Percentiles rank a stretch among this genome's conserved stretches.
Conservation (phyloP, 2,797 vertebrate species). For the Eulemur albifrons region DNA sequence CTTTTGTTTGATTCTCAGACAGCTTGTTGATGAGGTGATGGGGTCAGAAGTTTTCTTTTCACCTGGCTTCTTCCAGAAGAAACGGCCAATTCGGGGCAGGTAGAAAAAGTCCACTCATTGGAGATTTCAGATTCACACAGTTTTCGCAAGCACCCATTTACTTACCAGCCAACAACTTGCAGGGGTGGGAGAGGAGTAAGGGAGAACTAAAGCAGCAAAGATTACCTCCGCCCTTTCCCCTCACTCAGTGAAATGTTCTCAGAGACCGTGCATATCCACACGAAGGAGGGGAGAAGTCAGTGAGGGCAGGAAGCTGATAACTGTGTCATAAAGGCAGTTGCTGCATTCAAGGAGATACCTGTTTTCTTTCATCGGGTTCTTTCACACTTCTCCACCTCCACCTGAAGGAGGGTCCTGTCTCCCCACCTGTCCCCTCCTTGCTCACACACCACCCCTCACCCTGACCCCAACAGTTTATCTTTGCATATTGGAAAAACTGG, state of each 20-base stretch:
- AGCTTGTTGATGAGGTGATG: background rate
- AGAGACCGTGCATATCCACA: background rate
- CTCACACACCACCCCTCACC: constrained; percentile 30
- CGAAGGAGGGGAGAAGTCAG: background rate
- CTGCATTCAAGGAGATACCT: background rate
- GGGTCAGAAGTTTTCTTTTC: constrained; percentile 63
- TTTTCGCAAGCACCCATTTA: background rate
- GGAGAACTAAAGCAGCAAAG: background rate
- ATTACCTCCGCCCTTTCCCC: background rate
- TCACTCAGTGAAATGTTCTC: background rate
- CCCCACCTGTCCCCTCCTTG: constrained; percentile 59
- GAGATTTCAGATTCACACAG: background rate
- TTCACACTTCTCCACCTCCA: background rate
- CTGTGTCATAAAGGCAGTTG: background rate
- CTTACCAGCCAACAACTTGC: background rate
- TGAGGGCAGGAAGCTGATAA: constrained; percentile 35
- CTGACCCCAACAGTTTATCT: constrained; percentile 82
- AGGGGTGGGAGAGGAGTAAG: background rate
- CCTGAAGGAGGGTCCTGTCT: constrained; percentile 76
- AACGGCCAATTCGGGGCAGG: background rate
- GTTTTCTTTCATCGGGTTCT: background rate
- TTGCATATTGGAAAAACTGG: constrained; percentile 78
- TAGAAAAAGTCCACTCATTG: background rate
- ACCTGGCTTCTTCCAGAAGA: background rate
- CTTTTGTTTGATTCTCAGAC: constrained; percentile 54